Evolutionary conservation across 1,140 invertebrate genomes (phyloP).

Genomic region (Papilio polytes): DNA sequence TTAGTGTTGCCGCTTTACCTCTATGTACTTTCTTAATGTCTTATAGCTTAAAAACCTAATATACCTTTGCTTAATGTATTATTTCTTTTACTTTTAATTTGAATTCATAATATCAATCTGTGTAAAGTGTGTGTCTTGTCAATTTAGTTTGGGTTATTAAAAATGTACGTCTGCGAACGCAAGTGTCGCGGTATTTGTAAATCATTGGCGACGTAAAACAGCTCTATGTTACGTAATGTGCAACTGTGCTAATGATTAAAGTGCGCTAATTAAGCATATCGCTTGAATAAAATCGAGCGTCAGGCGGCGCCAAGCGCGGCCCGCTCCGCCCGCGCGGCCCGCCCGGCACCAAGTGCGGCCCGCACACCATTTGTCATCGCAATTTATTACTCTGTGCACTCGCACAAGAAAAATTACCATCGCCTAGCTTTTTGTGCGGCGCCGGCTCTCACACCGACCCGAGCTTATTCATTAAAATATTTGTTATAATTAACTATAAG

Average conservation of each 20-base stretch:
- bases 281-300: constrained; percentile 31
- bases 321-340: constrained; percentile 8
- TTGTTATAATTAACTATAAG: not conserved
- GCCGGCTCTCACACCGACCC: not conserved
- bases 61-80: too few relatives aligned
- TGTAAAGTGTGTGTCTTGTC: not conserved
- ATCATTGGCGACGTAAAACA: not conserved
- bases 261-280: constrained; percentile 34
- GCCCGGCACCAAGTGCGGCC: not conserved
- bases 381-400: constrained; percentile 42
- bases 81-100: too few relatives aligned
- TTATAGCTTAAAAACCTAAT: too few relatives aligned
- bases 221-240: not conserved
- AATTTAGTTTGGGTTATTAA: not conserved
- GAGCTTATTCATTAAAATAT: not conserved
- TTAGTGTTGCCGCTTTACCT: not conserved
- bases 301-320: not conserved
- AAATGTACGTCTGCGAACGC: not conserved
- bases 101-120: not conserved
- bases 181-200: not conserved
- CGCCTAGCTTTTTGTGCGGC: constrained; percentile 33
- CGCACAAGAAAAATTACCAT: constrained; percentile 41
- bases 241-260: constrained; percentile 29
- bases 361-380: constrained; percentile 44
- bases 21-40: not conserved